Evolutionary conservation across 2,113 vertebrate genomes (phyloP).

Genomic region (Sapajus apella): DNA sequence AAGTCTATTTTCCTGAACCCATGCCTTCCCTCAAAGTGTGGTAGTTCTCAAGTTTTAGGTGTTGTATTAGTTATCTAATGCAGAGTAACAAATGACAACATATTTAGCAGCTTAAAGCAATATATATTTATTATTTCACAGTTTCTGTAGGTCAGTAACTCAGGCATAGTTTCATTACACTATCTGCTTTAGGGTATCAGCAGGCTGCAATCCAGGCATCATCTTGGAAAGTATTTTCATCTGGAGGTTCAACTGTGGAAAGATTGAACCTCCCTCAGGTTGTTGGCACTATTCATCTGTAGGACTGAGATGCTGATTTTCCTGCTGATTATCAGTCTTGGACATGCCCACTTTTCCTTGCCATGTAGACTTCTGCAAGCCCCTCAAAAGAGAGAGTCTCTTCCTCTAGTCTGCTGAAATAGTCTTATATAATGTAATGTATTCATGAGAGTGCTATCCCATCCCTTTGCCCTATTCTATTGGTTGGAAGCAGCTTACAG

Average conservation of each 20-base stretch:
- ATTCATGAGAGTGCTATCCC: neutral
- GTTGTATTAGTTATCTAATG: neutral
- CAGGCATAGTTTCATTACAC: neutral
- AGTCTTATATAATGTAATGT: neutral
- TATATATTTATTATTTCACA: neutral
- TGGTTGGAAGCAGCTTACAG: neutral
- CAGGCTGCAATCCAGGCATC: neutral
- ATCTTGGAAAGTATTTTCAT: neutral
- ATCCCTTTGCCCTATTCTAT: neutral
- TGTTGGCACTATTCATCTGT: neutral
- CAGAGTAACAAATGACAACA: neutral
- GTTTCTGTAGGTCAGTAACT: neutral
- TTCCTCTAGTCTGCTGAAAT: neutral
- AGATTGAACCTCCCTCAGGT: neutral
- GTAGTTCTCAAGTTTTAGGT: neutral
- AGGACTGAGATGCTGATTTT: neutral
- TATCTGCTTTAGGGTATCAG: neutral
- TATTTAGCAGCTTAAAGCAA: neutral
- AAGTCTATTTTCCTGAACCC: neutral
- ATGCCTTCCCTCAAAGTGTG: neutral
- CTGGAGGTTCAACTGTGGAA: neutral
- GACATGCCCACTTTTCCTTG: neutral
- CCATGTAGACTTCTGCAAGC: neutral
- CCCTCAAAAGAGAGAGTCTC: neutral
- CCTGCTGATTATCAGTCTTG: neutral